phyloP scores from a whole-genome alignment of 2,113 vertebrate genomes.

The Syngnathus scovelli region DNA sequence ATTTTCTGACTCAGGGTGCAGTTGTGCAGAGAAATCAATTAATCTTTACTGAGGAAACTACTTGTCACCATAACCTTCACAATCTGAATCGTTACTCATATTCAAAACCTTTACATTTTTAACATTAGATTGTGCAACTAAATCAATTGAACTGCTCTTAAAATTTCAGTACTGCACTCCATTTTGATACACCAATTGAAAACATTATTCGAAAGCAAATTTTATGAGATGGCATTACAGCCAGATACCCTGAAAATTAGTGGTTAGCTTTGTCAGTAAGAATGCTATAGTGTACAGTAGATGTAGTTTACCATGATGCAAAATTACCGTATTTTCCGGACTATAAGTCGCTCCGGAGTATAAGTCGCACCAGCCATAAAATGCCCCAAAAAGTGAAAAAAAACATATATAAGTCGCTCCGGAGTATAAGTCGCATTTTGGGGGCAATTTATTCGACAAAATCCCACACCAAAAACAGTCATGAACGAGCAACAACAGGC shows the following conservation, averaged over 20 bases:
- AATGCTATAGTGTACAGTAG: no score
- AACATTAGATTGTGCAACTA: background rate
- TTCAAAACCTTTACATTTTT: background rate
- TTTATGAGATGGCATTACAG: background rate
- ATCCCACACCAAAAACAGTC: no score
- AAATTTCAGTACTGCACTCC: background rate
- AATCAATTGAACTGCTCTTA: background rate
- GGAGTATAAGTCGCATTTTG: no score
- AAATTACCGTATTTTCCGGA: no score
- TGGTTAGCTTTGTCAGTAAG: background rate
- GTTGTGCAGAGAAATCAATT: constrained; percentile 10
- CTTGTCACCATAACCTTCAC: background rate
- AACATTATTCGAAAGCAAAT: background rate
- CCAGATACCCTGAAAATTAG: background rate
- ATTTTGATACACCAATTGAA: background rate
- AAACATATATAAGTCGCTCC: no score
- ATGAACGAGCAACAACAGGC: no score
- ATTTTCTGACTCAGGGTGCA: background rate
- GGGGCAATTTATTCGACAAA: no score
- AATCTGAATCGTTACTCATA: background rate
- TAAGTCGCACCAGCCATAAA: no score
- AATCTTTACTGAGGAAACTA: background rate
- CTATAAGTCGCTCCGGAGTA: no score
- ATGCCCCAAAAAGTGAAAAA: no score
- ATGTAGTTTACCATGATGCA: background rate